phyloP scores from a whole-genome alignment of 2,888 invertebrate species.

The Agriopis aurantiaria region DNA sequence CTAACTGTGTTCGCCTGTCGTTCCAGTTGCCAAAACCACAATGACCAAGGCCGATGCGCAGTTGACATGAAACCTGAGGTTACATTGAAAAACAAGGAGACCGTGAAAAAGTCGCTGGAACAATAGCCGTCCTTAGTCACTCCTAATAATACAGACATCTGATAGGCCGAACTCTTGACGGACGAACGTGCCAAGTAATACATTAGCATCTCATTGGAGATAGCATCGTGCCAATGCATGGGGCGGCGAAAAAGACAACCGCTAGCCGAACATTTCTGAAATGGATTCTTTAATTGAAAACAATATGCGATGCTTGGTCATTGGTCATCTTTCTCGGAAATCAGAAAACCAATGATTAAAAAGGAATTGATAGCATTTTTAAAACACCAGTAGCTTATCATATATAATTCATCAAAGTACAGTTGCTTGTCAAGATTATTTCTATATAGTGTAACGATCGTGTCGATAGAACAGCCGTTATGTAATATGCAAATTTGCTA shows the following conservation, averaged over 20 bases:
- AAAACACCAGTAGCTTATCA: slow-evolving; percentile 43
- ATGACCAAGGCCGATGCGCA: slow-evolving; percentile 57
- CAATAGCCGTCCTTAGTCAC: slow-evolving; percentile 61
- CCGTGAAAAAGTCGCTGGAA: slow-evolving; percentile 54
- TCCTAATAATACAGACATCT: slow-evolving; percentile 71
- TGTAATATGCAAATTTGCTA: slow-evolving; percentile 50
- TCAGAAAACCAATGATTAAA: slow-evolving; percentile 34
- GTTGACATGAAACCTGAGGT: slow-evolving; percentile 52
- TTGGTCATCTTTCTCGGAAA: slow-evolving; percentile 39
- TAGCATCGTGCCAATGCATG: slow-evolving; percentile 68
- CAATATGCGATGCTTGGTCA: slow-evolving; percentile 49
- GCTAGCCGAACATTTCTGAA: slow-evolving; percentile 53
- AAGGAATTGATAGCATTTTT: slow-evolving; percentile 18
- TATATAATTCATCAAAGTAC: slow-evolving; percentile 55
- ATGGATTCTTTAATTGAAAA: slow-evolving; percentile 57
- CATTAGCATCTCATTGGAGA: slow-evolving; percentile 81
- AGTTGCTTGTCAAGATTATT: slow-evolving; percentile 54
- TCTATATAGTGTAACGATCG: slow-evolving; percentile 45
- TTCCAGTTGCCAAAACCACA: slow-evolving; percentile 52
- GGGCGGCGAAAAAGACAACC: slow-evolving; percentile 57
- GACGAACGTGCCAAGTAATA: slow-evolving; percentile 78
- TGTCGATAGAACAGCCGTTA: slow-evolving; percentile 46
- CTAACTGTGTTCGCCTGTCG: slow-evolving; percentile 23
- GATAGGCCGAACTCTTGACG: slow-evolving; percentile 65
- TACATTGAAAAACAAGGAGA: slow-evolving; percentile 57